Evolutionary conservation across 2,797 vertebrate genomes (phyloP).

Genomic region (Mareca strepera): DNA sequence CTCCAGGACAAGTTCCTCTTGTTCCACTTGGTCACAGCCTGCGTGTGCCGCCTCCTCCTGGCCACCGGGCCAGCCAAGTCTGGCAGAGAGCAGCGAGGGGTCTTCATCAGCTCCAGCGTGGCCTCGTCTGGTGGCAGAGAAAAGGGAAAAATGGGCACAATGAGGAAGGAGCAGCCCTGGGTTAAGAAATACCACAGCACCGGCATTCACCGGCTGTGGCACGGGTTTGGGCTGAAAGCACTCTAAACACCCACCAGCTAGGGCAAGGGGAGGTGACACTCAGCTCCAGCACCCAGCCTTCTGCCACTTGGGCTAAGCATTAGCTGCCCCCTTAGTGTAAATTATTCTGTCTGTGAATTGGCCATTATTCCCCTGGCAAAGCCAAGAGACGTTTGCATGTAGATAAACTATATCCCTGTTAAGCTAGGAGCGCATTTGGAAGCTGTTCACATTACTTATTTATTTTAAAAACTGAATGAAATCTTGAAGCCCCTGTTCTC

Average conservation of each 20-base stretch:
- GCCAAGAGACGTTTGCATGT: background rate
- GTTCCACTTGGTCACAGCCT: conserved; percentile 87
- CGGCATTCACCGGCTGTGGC: background rate
- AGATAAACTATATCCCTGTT: background rate
- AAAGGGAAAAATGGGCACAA: background rate
- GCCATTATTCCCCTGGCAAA: background rate
- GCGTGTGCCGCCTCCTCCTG: conserved; percentile 81
- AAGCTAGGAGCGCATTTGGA: background rate
- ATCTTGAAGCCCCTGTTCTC: background rate
- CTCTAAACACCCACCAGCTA: background rate
- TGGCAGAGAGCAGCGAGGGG: conserved; percentile 93
- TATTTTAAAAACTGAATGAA: background rate
- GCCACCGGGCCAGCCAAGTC: conserved; percentile 78
- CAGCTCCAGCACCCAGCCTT: no score
- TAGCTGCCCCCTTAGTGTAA: fast-evolving
- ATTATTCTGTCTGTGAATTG: background rate
- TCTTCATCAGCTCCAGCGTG: conserved; percentile 93
- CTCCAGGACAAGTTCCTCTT: conserved; percentile 97
- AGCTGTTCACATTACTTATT: background rate
- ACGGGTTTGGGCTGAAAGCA: background rate
- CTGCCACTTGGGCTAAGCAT: no score
- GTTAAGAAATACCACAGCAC: background rate
- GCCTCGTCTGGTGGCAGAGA: conserved; percentile 81
- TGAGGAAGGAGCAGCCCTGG: background rate
- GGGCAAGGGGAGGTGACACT: fast-evolving